Percentiles rank a stretch among this genome's conserved stretches.
These are phyloP conservation scores for Neomicropteryx cornuta DNA, from an alignment of 1,140 invertebrate species.

Conservation along the genomic window DNA sequence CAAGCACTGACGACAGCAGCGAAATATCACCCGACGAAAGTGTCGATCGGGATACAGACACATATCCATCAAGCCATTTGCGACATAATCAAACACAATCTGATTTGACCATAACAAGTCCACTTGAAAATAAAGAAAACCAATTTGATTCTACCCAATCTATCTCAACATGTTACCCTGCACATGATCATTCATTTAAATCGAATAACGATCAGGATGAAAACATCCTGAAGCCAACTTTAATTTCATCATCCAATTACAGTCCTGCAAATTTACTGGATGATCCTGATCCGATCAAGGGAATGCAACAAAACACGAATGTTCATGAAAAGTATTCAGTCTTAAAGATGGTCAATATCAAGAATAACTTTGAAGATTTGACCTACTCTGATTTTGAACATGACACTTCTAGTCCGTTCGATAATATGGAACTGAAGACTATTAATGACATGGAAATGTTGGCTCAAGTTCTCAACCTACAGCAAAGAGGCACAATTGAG, in stretches of 20 bases:
- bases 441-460: constrained; percentile 83
- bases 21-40: constrained; percentile 40
- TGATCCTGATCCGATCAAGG: constrained; percentile 33
- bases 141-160: no score
- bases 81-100: no score
- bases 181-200: no score
- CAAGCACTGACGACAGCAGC: constrained; percentile 36
- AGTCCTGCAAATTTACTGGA: constrained; percentile 28
- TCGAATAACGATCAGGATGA: no score
- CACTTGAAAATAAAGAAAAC: no score
- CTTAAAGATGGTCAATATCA: constrained; percentile 6
- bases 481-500: constrained; percentile 15
- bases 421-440: constrained; percentile 81
- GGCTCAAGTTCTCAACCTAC: constrained; percentile 58
- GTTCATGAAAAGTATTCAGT: constrained; percentile 9
- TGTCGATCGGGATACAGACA: constrained; percentile 18
- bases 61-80: no score
- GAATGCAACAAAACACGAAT: constrained; percentile 19
- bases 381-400: constrained; percentile 76
- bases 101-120: no score
- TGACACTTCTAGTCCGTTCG: constrained; percentile 81
- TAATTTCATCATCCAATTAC: constrained; percentile 17
- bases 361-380: constrained; percentile 36
- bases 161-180: no score
- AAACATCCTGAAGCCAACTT: constrained; percentile 30